These are phyloP conservation scores for Drosophila basisetae DNA, from an alignment of 2,888 invertebrate genomes.

Conservation along the genomic window DNA sequence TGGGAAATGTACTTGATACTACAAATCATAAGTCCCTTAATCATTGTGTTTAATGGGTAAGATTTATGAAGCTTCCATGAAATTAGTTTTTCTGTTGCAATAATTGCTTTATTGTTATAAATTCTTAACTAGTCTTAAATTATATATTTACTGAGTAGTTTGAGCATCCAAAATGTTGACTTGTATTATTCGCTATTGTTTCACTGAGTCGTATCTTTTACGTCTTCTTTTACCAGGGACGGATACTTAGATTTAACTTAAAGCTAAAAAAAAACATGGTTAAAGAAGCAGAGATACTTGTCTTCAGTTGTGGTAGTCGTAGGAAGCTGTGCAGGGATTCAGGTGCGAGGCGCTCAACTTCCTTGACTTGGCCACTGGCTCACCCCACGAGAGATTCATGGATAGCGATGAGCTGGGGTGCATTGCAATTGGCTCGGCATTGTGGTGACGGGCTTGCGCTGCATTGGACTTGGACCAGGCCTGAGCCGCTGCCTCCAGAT, in stretches of 20 bases:
- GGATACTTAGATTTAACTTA: constrained; percentile 27
- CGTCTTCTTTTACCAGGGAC: constrained; percentile 51
- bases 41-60: neutral
- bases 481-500: constrained; percentile 71
- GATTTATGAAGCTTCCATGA: neutral
- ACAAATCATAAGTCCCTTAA: neutral
- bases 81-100: constrained; percentile 10
- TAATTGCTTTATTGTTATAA: constrained; percentile 37
- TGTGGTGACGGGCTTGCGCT: constrained; percentile 26
- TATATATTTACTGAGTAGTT: constrained; percentile 30
- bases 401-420: constrained; percentile 38
- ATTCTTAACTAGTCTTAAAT: neutral
- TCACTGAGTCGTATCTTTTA: constrained; percentile 67
- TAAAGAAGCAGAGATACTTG: neutral
- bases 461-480: constrained; percentile 68
- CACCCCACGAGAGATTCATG: constrained; percentile 75
- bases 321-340: constrained; percentile 57
- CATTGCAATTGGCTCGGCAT: constrained; percentile 15
- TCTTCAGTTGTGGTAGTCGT: constrained; percentile 57
- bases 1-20: neutral
- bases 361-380: constrained; percentile 63
- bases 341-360: constrained; percentile 62
- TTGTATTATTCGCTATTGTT: constrained; percentile 13
- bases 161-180: constrained; percentile 31
- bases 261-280: neutral